Evolutionary conservation across 2,797 vertebrate genomes (phyloP), one percentile per base, ranked within the genome.

Genomic region (Graptemys geographica): DNA sequence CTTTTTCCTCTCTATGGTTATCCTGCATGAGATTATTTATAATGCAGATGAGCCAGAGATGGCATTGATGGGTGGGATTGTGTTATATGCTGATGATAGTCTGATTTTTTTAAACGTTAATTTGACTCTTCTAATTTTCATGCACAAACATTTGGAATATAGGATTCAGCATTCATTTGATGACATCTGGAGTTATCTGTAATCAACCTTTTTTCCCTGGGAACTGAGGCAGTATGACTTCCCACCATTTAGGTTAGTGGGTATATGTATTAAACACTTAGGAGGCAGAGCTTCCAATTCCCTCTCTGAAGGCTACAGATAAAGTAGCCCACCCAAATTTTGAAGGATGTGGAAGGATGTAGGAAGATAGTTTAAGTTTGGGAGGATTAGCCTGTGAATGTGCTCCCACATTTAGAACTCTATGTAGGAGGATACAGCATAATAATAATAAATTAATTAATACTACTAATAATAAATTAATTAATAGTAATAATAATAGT

Each of bases 41-140:
- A 65, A 13, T 10, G 25, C 44, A 44, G 57, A 13, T 44, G 3
- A 33, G 6, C 74, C 15, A 49, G 90, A 47, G 87, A 81, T 6
- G 1, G 2, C 28, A 81, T 27, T 28, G 25, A 69, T 90, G 51
- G 57, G 78, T 23, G 6, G 1, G 37, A 74, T 1, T 37, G 1
- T 78, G 16, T 79, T 90, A 59, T 25, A 37, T 41, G 23, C 11
- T 86, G 1, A 52, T 88, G 56, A 84, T 6, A 52, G 1, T 65
- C 27, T 18, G 23, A 10, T 0, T 0, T 0, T 18, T 44, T 62
- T 49, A 3, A 5, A 51, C 84, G 84, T 0, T 65, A 52, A 33
- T 62, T 4, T 51, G 51, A 3, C 74, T 79, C 41, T 19, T 86
- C 28, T 16, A 31, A 2, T 7, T 86, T 19, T 31, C 15, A 0